Evolutionary conservation across 2,113 vertebrate genomes (phyloP), one percentile per base, ranked within the genome.

Genomic region (Apus apus): DNA sequence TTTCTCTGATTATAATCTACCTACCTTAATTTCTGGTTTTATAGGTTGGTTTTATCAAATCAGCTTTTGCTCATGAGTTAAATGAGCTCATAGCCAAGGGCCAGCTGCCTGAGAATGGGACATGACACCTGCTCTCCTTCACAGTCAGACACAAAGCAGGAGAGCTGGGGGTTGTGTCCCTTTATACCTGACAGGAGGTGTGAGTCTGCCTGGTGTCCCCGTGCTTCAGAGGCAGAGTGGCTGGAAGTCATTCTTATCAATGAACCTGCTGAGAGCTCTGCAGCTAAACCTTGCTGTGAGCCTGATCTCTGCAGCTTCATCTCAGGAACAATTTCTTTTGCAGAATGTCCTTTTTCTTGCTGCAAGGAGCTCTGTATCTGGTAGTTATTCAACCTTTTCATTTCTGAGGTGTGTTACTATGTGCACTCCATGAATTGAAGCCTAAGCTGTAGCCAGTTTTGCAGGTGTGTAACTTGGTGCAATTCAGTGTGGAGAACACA

Each of bases 221-320:
- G 14, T 53, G 53, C 34, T 81, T 77, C 68, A 74, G 58, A 64
- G 11, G 66, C 13, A 36, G 43, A 80, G 6, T 9, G 38, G 14
- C n/a, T 94, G 67, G 74, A 91, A 88, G 19, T 38, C 60, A 78
- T 75, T 92, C 18, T 89, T 83, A n/a, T n/a, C 80, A 90, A 72
- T 83, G 74, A 91, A 91, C 60, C 8, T 80, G 20, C 32, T 5
- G 21, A 93, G 60, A 91, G 16, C 17, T 85, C 58, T 67, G 64
- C 60, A 93, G 66, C 34, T 66, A 77, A 80, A 60, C 9, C 18
- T 85, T 6, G 0, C 38, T 1, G 0, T n/a, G 1, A 71, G 11
- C 26, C 36, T 68, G 54, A 76, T 70, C 87, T 68, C 46, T 87
- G 78, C 32, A 64, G 20, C 56, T 95, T 88, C 26, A 56, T 83